Base-by-base conservation (phyloP, 2,797 vertebrate species). In the Gymnocypris eckloni region DNA sequence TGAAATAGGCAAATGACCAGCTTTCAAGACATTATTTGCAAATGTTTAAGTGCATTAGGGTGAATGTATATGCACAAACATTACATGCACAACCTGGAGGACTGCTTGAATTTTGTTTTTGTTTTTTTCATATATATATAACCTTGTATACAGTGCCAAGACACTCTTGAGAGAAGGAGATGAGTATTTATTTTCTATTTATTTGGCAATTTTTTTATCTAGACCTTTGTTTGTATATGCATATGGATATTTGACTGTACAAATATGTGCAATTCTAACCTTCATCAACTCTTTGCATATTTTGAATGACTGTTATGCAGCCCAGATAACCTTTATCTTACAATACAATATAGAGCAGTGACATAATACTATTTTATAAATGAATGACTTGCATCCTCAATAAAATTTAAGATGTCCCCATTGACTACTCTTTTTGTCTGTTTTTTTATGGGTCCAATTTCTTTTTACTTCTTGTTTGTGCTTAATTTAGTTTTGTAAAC, bases 61-160 rank as follows among this genome's bases (percentile, higher is more conserved):
- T 69, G 28, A 33, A 61, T 37, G 41, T 9, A 75, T 15, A 37
- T 56, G 18, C 81, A 72, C 22, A 72, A 64, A 59, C 52, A 61
- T 22, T 71, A 52, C 70, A 70, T 56, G 48, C 33, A 70, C 33
- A 70, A 50, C 66, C 64, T 70, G 48, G 66, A 66, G 4, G 48
- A 82, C 48, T 82, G 67, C 15, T 82, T 56, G 48, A 43, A 52
- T 52, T 79, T 4, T 12, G 1, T 0, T 9, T 8, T 45, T 33
- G 33, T 12, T 41, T 20, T 77, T 67, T 56, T 4, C 18, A 39
- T 13, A 25, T 66, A n/a, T 84, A 28, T 66, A n/a, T 84, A 28
- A 72, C 69, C 2, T 59, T 59, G 6, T 79, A 37, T 71, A 48
- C 76, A 48, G 83, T 85, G 83, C 76, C 76, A 85, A 71, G 33